A percentile compares a stretch with the other conserved stretches of the same genome.
Conservation (phyloP, 2,113 vertebrate species). For the Cyphomyrus plagiostoma region DNA sequence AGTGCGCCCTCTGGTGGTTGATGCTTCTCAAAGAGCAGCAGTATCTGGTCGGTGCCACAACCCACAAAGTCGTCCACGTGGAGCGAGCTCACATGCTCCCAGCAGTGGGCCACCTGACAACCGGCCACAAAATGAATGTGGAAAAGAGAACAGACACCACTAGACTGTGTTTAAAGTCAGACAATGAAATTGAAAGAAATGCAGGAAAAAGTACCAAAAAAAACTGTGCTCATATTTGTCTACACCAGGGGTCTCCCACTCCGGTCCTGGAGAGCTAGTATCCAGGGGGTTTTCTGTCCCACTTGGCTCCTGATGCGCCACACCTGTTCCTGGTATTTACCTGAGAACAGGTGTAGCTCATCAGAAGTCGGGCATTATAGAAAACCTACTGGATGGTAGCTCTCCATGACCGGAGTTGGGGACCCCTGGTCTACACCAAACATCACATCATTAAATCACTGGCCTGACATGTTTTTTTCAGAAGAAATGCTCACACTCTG, state of each 20-base stretch:
- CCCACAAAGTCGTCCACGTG: constrained; percentile 81
- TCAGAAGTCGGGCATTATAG: too few species aligned
- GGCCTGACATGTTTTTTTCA: neutral
- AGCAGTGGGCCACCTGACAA: constrained; percentile 69
- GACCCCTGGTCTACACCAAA: neutral
- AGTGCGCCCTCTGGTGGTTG: constrained; percentile 36
- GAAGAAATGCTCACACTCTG: neutral
- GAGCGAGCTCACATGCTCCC: constrained; percentile 65
- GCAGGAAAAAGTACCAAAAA: neutral
- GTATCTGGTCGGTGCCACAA: constrained; percentile 78
- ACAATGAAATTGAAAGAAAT: neutral
- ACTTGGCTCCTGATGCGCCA: too few species aligned
- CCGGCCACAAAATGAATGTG: neutral
- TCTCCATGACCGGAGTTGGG: too few species aligned
- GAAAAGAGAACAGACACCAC: neutral
- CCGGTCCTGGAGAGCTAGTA: too few species aligned
- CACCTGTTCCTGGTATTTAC: too few species aligned
- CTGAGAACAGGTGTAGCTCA: too few species aligned
- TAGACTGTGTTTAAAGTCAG: neutral
- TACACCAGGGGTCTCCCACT: neutral
- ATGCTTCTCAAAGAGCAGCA: constrained; percentile 67
- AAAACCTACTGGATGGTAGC: too few species aligned
- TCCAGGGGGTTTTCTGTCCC: too few species aligned
- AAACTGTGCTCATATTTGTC: neutral
- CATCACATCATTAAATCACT: neutral